Conservation (phyloP, 2,113 vertebrate species). For the Ceuthmochares aereus region DNA sequence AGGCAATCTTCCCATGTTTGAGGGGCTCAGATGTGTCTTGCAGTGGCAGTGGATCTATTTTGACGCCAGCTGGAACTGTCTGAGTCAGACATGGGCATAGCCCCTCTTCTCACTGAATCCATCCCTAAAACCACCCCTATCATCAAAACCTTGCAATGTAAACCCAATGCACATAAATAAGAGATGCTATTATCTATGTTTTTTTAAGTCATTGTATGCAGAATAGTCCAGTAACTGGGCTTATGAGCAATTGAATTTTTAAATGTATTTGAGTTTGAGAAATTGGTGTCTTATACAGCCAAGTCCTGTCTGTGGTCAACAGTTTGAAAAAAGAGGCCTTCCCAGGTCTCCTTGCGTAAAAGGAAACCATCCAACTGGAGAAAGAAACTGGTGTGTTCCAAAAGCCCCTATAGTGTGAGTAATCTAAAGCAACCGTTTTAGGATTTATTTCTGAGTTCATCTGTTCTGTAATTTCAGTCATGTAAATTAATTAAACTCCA, state of each 20-base stretch:
- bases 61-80: not conserved
- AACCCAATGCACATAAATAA: not conserved
- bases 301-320: not conserved
- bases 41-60: not conserved
- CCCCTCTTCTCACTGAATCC: not conserved
- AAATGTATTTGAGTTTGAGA: not conserved
- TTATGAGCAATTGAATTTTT: not conserved
- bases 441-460: not conserved
- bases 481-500: not conserved
- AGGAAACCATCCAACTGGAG: not conserved
- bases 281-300: not conserved
- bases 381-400: not conserved
- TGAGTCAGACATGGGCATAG: not conserved
- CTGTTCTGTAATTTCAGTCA: not conserved
- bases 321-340: not conserved
- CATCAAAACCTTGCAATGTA: not conserved
- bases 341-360: not conserved
- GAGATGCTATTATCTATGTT: not conserved
- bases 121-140: not conserved
- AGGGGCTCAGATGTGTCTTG: not conserved
- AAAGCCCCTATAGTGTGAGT: not conserved
- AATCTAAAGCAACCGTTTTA: not conserved
- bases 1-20: too few relatives aligned
- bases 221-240: not conserved
- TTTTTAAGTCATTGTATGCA: not conserved